Conservation (phyloP, 1,140 invertebrate genomes). For the Melitaea cinxia region DNA sequence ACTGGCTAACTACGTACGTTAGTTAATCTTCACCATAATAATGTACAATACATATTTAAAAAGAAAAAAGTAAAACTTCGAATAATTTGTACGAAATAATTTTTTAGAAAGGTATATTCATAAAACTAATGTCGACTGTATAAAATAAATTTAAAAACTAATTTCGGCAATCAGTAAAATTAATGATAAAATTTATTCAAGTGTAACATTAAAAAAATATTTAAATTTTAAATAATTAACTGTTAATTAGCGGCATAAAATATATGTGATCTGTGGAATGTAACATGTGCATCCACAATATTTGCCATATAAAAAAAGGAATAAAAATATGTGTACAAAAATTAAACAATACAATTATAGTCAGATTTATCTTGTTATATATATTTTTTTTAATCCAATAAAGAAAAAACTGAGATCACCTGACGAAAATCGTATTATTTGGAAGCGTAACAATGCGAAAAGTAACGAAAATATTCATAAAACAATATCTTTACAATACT, state of each 20-base stretch:
- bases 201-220: slow-evolving; percentile 5
- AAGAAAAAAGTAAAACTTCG: not conserved
- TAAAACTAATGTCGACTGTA: not conserved
- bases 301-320: not conserved
- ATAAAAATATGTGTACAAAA: slow-evolving; percentile 12
- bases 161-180: slow-evolving; percentile 2
- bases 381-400: not conserved
- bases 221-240: not conserved
- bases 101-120: not conserved
- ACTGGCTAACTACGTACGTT: not conserved
- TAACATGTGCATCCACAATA: slow-evolving; percentile 46
- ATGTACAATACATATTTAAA: not conserved
- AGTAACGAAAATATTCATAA: not conserved
- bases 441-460: slow-evolving; percentile 9
- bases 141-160: not conserved
- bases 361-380: slow-evolving; percentile 3
- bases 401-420: slow-evolving; percentile 1
- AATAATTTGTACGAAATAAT: not conserved
- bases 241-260: slow-evolving; percentile 21
- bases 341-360: slow-evolving; percentile 9
- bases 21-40: not conserved
- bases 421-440: slow-evolving; percentile 1
- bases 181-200: slow-evolving; percentile 18
- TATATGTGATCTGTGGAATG: slow-evolving; percentile 43
- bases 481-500: not conserved